phyloP scores from a whole-genome alignment of 1,140 invertebrate species.

The Artemia franciscana region DNA sequence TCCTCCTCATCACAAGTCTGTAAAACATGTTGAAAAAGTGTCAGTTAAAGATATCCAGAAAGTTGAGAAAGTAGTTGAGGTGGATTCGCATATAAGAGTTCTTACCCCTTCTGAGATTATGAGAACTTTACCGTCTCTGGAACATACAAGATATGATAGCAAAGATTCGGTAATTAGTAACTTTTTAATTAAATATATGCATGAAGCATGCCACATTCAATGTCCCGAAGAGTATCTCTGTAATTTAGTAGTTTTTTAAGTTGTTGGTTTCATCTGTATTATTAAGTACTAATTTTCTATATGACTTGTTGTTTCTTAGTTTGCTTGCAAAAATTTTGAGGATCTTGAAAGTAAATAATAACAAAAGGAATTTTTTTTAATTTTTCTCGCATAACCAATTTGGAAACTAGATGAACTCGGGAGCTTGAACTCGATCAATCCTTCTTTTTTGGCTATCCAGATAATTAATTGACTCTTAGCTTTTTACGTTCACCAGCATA shows the following conservation, averaged over 20 bases:
- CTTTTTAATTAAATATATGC: not conserved
- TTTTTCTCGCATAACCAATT: too few species aligned
- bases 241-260: not conserved
- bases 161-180: constrained; percentile 3
- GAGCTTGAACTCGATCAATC: too few species aligned
- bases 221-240: not conserved
- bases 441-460: too few species aligned
- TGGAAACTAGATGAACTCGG: too few species aligned
- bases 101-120: constrained; percentile 63
- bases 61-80: not conserved
- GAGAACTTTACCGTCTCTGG: constrained; percentile 54
- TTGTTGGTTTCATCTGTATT: too few species aligned
- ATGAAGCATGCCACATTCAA: not conserved
- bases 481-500: too few species aligned
- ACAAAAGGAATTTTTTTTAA: too few species aligned
- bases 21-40: not conserved
- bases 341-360: too few species aligned
- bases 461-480: too few species aligned
- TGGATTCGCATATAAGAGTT: constrained; percentile 55
- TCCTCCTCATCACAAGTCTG: constrained; percentile 2
- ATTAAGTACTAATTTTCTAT: too few species aligned
- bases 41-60: constrained; percentile 1
- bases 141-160: constrained; percentile 25
- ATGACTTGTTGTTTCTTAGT: too few species aligned
- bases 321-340: too few species aligned